Evolutionary conservation across 1,140 invertebrate genomes (phyloP).

Genomic region (Prorops nasuta): DNA sequence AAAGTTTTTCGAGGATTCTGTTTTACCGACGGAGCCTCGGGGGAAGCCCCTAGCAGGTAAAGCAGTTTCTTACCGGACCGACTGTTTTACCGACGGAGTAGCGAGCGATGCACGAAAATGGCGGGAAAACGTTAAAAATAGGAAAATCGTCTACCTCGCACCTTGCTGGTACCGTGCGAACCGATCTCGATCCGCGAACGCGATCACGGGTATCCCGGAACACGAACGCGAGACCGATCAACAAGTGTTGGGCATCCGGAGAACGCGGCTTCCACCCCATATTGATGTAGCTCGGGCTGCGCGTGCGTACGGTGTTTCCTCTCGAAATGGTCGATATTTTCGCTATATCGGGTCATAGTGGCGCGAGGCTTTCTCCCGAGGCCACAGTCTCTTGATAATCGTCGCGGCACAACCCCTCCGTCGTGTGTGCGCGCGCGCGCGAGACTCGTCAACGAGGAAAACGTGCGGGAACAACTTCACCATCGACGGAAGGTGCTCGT

Average conservation of each 20-base stretch:
- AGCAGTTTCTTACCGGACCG: too few species aligned
- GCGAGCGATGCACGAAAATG: neutral
- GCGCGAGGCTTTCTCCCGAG: slow-evolving; percentile 42
- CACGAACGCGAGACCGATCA: slow-evolving; percentile 16
- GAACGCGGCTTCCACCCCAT: slow-evolving; percentile 16
- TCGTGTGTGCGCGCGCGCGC: slow-evolving; percentile 10
- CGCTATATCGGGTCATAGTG: slow-evolving; percentile 46
- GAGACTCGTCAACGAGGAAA: neutral
- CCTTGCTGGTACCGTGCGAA: too few species aligned
- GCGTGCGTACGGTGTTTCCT: slow-evolving; percentile 27
- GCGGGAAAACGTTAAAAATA: neutral
- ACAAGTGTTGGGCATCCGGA: slow-evolving; percentile 27
- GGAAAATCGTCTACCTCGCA: too few species aligned
- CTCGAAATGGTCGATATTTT: slow-evolving; percentile 51
- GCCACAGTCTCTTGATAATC: slow-evolving; percentile 33
- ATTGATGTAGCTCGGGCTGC: slow-evolving; percentile 36
- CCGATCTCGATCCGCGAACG: too few species aligned
- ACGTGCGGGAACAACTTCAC: slow-evolving; percentile 9
- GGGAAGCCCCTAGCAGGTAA: too few species aligned
- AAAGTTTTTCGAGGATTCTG: too few species aligned
- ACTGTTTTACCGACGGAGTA: too few species aligned
- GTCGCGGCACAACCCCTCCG: slow-evolving; percentile 19
- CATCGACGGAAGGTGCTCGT: neutral
- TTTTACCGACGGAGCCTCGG: too few species aligned
- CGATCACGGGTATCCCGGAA: neutral